phyloP scores from a whole-genome alignment of 53 echinoderm and acorn worm genomes.

The Mesocentrotus franciscanus region DNA sequence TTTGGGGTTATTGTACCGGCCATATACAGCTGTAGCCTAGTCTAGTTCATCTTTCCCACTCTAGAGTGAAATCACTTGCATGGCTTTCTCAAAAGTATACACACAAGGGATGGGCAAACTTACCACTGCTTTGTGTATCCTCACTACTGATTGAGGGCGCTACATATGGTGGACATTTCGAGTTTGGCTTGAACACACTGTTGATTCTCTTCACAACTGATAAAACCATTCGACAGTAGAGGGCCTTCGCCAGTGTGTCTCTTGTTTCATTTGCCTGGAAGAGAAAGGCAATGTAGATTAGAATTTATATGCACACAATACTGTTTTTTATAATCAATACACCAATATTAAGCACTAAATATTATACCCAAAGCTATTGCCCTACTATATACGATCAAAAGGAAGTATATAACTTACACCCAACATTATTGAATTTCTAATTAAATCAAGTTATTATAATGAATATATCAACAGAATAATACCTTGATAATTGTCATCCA shows the following conservation, averaged over 20 bases:
- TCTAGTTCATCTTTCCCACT: not conserved
- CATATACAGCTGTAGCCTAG: no score
- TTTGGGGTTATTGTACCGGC: no score
- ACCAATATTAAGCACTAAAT: not conserved
- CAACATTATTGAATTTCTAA: no score
- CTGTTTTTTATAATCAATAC: not conserved
- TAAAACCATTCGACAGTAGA: slow-evolving; percentile 93
- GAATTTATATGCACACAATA: not conserved
- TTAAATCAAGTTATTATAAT: no score
- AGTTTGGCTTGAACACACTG: slow-evolving; percentile 77
- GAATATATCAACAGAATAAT: no score
- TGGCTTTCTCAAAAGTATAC: not conserved
- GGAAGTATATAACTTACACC: no score
- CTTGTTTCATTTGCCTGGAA: slow-evolving; percentile 89
- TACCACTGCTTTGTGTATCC: slow-evolving; percentile 81
- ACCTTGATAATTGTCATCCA: no score
- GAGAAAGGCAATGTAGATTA: slow-evolving; percentile 15
- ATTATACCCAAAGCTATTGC: not conserved
- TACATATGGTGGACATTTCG: slow-evolving; percentile 63
- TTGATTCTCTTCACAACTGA: slow-evolving; percentile 85
- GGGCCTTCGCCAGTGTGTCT: slow-evolving; percentile 85
- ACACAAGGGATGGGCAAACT: not conserved
- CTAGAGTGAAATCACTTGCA: not conserved
- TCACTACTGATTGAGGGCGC: slow-evolving; percentile 79
- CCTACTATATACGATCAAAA: not conserved